Conservation (phyloP, 92 coral and sea anemone genomes). For the Anthopleura xanthogrammica region DNA sequence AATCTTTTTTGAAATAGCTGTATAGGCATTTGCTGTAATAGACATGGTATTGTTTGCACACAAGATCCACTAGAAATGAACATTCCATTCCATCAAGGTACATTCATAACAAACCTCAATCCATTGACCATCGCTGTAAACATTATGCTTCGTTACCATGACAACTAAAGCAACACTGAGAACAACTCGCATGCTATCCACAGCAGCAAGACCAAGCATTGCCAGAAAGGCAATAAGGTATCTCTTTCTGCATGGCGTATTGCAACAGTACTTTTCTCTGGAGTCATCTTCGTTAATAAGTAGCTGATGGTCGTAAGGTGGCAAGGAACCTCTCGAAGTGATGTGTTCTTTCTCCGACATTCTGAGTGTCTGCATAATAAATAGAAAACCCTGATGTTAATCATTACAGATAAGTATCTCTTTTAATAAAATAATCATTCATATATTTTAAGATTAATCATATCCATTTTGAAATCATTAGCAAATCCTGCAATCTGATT, state of each 20-base stretch:
- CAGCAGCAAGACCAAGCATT: slow-evolving; percentile 87
- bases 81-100: no score
- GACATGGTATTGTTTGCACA: no score
- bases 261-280: slow-evolving; percentile 10
- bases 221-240: slow-evolving; percentile 72
- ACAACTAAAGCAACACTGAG: slow-evolving; percentile 96
- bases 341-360: slow-evolving; percentile 15
- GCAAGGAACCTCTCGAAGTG: neutral
- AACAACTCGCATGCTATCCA: slow-evolving; percentile 84
- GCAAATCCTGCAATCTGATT: no score
- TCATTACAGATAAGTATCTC: no score
- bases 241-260: slow-evolving; percentile 57
- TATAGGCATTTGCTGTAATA: no score
- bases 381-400: no score
- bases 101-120: slow-evolving; percentile 25
- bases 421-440: no score
- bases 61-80: no score
- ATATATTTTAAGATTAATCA: no score
- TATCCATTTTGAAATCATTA: no score
- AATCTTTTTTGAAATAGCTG: no score
- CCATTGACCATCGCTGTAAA: slow-evolving; percentile 38
- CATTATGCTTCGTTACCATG: slow-evolving; percentile 80
- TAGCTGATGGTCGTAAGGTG: slow-evolving; percentile 33
- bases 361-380: no score
- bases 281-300: slow-evolving; percentile 5